Evolutionary conservation across 2,888 invertebrate genomes (phyloP).

Genomic region (Nipponacmea schrenckii): DNA sequence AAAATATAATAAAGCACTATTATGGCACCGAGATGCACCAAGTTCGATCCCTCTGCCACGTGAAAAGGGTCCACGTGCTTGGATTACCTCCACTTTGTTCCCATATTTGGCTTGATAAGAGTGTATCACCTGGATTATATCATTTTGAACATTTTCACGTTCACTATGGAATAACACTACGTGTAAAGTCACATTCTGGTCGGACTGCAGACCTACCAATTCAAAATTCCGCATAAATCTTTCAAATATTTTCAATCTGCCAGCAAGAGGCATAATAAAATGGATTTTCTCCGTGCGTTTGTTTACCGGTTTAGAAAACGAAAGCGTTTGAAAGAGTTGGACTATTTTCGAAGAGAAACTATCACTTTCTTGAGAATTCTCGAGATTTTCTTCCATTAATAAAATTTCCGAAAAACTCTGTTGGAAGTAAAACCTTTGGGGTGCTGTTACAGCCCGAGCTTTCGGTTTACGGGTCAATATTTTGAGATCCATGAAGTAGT

Average conservation of each 20-base stretch:
- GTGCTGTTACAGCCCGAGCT: conserved; percentile 92
- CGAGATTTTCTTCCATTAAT: conserved; percentile 51
- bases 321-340: conserved; percentile 30
- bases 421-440: conserved; percentile 93
- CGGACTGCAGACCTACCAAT: conserved; percentile 75
- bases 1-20: conserved; percentile 84
- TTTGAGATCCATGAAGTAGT: conserved; percentile 90
- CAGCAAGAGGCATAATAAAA: conserved; percentile 88
- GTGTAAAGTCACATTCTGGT: conserved; percentile 76
- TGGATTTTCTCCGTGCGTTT: conserved; percentile 58
- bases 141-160: conserved; percentile 42
- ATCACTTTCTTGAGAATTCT: conserved; percentile 21
- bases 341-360: conserved; percentile 33
- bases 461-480: conserved; percentile 77
- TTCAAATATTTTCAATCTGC: conserved; percentile 82
- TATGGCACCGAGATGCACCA: conserved; percentile 65
- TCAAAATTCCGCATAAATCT: conserved; percentile 89
- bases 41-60: conserved; percentile 60
- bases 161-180: conserved; percentile 78
- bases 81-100: conserved; percentile 51
- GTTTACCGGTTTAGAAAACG: conserved; percentile 22
- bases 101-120: conserved; percentile 54
- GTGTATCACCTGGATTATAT: conserved; percentile 44
- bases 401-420: conserved; percentile 81
- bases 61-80: conserved; percentile 60